Base-by-base conservation (phyloP, 2,113 vertebrate genomes). In the Platysternon megacephalum region DNA sequence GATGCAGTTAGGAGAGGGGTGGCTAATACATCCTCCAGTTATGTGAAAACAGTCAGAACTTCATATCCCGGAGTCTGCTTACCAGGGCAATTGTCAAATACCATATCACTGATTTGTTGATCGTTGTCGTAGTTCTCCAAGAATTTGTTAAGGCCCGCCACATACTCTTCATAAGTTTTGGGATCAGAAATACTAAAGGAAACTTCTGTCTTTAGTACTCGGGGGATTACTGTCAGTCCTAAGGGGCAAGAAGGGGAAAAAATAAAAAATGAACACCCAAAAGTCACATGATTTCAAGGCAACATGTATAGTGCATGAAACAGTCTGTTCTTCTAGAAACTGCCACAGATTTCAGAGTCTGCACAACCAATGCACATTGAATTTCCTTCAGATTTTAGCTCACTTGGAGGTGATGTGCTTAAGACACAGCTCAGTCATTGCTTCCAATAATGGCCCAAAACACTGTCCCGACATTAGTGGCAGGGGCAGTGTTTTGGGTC, bases 131-230 rank as follows among this genome's bases (percentile, higher is more conserved):
- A 99, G 21, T 17, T 10, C 0, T 82, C 32, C 46, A 99, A 97
- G 87, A 99, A 98, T 0, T 24, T 39, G 0, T 82, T 2, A 2
- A 99, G 97, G 94, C 91, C 98, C 0, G 21, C 12, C 28, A 97
- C 76, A 3, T 99, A 99, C 0, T 85, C 68, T 0, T 87, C 48
- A 3, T 97, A 99, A 48, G 82, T 80, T 1, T 1, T 19, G 1
- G 35, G 0, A 0, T 99, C 95, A 0, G 7, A 53, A 19, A 92
- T 9, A 1, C 8, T 96, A 97, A 98, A 99, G 85, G 97, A 8
- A 84, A 99, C 98, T 97, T 99, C 99, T 8, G 99, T 98, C 97
- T 99, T 99, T 86, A 98, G 94, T 84, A 98, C 98, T 94, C 98
- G 98, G 58, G 98, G 98, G 19, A 98, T 1, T 94, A 98, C 98